Percentiles rank a stretch among this genome's conserved stretches.
Evolutionary conservation across 2,888 invertebrate species (phyloP).

Genomic region (Drosophila atripex): DNA sequence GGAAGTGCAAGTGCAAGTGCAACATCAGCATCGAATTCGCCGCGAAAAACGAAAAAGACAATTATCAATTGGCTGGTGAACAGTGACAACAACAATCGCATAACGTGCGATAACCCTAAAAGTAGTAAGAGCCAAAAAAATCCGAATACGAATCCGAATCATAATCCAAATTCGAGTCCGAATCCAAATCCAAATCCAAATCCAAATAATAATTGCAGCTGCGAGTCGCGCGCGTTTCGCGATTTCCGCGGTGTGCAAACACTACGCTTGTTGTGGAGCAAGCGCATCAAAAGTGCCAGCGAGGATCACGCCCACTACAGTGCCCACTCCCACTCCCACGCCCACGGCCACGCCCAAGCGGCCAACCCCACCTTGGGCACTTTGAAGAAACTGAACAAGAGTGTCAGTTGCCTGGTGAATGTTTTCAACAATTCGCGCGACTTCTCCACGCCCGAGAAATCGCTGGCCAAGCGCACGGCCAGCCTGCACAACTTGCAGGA

Average conservation of each 20-base stretch:
- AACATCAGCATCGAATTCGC: slow-evolving; percentile 33
- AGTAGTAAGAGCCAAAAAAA: slow-evolving; percentile 16
- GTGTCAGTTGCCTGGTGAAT: slow-evolving; percentile 78
- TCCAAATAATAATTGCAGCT: slow-evolving; percentile 46
- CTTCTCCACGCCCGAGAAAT: slow-evolving; percentile 41
- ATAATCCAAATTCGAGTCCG: slow-evolving; percentile 14
- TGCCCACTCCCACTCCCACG: slow-evolving; percentile 14
- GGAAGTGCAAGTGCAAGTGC: slow-evolving; percentile 3
- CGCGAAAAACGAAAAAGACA: slow-evolving; percentile 77
- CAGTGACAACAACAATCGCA: slow-evolving; percentile 44
- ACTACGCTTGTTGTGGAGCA: slow-evolving; percentile 83
- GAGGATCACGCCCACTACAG: slow-evolving; percentile 46
- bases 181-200: slow-evolving; percentile 27
- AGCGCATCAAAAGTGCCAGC: slow-evolving; percentile 78
- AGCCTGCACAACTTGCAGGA: slow-evolving; percentile 79
- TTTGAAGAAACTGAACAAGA: slow-evolving; percentile 74
- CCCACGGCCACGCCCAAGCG: slow-evolving; percentile 11
- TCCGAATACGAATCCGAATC: slow-evolving; percentile 24
- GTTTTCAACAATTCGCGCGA: slow-evolving; percentile 65
- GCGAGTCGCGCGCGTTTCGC: slow-evolving; percentile 68
- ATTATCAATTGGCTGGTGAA: slow-evolving; percentile 81
- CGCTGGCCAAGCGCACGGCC: slow-evolving; percentile 74
- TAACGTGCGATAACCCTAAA: slow-evolving; percentile 25
- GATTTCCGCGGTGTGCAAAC: slow-evolving; percentile 83
- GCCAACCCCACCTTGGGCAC: slow-evolving; percentile 52